Evolutionary conservation across 35 echinoderm and acorn worm genomes (phyloP).

Genomic region (Lytechinus pictus): DNA sequence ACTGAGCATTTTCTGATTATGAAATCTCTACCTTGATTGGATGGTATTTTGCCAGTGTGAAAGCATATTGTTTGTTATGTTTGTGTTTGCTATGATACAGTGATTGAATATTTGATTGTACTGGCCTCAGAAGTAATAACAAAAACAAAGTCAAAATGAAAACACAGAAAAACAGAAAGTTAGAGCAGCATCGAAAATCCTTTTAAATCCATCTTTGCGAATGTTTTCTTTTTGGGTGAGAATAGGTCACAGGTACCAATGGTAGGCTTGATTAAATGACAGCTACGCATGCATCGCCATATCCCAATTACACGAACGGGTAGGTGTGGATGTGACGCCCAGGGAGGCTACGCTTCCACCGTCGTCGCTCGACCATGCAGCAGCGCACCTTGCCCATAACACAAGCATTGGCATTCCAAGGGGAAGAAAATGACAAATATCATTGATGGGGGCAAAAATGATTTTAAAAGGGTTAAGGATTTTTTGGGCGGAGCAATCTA

Average conservation of each 20-base stretch:
- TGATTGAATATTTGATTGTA: too few relatives aligned
- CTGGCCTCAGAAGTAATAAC: too few relatives aligned
- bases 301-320: neutral
- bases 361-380: neutral
- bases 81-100: too few relatives aligned
- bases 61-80: too few relatives aligned
- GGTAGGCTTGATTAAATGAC: neutral
- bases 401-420: neutral
- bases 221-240: neutral
- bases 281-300: conserved; percentile 24
- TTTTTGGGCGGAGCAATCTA: neutral
- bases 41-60: too few relatives aligned
- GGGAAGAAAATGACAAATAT: neutral
- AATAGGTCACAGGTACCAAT: neutral
- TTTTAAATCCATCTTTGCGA: neutral
- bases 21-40: too few relatives aligned
- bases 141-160: too few relatives aligned
- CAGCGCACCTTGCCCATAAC: neutral
- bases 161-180: too few relatives aligned
- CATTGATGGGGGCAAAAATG: neutral
- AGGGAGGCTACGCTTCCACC: neutral
- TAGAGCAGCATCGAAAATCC: too few relatives aligned
- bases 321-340: conserved; percentile 17
- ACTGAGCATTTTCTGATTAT: too few relatives aligned
- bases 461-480: neutral